These are phyloP conservation scores for Drosophila arawakana DNA, from an alignment of 1,140 invertebrate species.

Conservation along the genomic window DNA sequence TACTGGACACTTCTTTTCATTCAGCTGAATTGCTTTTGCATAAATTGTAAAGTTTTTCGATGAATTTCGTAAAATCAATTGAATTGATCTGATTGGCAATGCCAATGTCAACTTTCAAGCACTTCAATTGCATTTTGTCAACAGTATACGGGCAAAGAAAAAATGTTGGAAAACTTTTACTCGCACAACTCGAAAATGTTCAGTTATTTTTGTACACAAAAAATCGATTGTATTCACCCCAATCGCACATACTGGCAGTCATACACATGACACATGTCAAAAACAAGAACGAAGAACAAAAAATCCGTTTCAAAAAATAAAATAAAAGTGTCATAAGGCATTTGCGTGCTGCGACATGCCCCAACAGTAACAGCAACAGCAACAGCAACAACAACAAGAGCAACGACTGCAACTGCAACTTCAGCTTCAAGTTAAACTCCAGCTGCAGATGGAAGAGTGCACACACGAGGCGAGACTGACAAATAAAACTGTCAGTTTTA, in stretches of 20 bases:
- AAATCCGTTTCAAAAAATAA: slow-evolving; percentile 59
- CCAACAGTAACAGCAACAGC: slow-evolving; percentile 5
- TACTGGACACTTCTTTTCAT: background rate
- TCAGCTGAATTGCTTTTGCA: slow-evolving; percentile 1
- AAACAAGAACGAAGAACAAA: slow-evolving; percentile 44
- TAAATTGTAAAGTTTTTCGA: background rate
- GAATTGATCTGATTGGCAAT: slow-evolving; percentile 31
- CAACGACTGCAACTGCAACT: background rate
- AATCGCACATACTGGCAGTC: slow-evolving; percentile 24
- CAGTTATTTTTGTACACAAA: slow-evolving; percentile 67
- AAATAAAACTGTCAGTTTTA: slow-evolving; percentile 83
- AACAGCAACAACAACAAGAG: background rate
- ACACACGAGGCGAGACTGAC: slow-evolving; percentile 55
- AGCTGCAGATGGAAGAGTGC: slow-evolving; percentile 34
- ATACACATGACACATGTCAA: slow-evolving; percentile 72
- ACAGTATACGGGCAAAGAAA: slow-evolving; percentile 43
- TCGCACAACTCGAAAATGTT: slow-evolving; percentile 24
- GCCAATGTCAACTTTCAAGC: slow-evolving; percentile 63
- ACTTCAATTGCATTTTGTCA: slow-evolving; percentile 61
- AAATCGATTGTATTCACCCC: slow-evolving; percentile 74
- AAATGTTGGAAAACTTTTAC: slow-evolving; percentile 30
- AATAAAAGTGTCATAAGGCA: slow-evolving; percentile 77
- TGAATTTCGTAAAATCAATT: slow-evolving; percentile 10
- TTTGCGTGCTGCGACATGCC: slow-evolving; percentile 30
- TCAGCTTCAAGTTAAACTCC: background rate